Conservation (phyloP, 2,888 invertebrate species). For the Hesperia comma region DNA sequence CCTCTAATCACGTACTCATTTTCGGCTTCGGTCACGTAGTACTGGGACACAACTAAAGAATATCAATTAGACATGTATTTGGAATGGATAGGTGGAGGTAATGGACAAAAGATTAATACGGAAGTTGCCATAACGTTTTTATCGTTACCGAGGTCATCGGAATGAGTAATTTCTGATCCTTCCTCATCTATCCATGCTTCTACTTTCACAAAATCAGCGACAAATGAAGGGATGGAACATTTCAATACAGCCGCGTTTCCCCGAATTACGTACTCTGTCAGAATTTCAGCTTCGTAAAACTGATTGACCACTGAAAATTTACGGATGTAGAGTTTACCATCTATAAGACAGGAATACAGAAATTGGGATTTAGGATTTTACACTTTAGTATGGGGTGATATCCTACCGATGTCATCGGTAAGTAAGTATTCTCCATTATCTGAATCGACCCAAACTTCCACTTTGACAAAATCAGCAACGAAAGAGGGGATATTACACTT, state of each 20-base stretch:
- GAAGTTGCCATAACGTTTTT: conserved; percentile 56
- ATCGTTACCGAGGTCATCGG: conserved; percentile 88
- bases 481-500: conserved; percentile 96
- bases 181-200: conserved; percentile 90
- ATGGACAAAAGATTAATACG: conserved; percentile 57
- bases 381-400: conserved; percentile 15
- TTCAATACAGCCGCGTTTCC: conserved; percentile 94
- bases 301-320: conserved; percentile 87
- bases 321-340: conserved; percentile 8
- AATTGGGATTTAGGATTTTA: conserved; percentile 26
- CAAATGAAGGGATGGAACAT: conserved; percentile 95
- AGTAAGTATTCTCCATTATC: conserved; percentile 88
- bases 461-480: conserved; percentile 95
- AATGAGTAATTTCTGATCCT: conserved; percentile 87
- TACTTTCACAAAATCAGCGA: conserved; percentile 95
- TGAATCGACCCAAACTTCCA: conserved; percentile 91
- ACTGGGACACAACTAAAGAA: conserved; percentile 93
- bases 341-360: conserved; percentile 17
- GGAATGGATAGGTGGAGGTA: conserved; percentile 59
- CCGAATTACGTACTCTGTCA: conserved; percentile 94
- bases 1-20: conserved; percentile 97
- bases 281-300: conserved; percentile 94
- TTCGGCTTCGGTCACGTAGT: conserved; percentile 95
- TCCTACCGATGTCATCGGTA: conserved; percentile 89
- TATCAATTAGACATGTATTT: conserved; percentile 66